Conservation (phyloP, 2,113 vertebrate genomes). For the Crocuta crocuta region DNA sequence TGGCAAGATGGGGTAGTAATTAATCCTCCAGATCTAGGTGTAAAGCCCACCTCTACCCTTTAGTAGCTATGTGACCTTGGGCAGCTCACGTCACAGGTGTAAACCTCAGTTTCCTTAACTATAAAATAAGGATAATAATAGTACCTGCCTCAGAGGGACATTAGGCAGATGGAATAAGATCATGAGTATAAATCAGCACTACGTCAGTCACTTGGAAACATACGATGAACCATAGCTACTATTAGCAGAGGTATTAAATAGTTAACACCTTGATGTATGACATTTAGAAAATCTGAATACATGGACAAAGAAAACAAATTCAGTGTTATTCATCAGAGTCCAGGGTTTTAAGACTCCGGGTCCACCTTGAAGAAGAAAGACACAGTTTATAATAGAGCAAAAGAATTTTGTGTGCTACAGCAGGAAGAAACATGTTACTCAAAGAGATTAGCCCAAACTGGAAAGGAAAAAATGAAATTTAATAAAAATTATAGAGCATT, state of each 20-base stretch:
- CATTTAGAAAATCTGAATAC: not conserved
- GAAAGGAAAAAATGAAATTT: constrained; percentile 17
- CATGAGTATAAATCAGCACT: not conserved
- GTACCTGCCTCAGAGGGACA: not conserved
- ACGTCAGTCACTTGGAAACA: not conserved
- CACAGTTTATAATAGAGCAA: not conserved
- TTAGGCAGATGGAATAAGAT: not conserved
- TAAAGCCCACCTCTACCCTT: not conserved
- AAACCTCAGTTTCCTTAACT: constrained; percentile 4
- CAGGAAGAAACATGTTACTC: not conserved
- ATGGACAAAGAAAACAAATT: not conserved
- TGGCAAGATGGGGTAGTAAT: not conserved
- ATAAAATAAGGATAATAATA: not conserved
- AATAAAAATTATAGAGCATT: not conserved
- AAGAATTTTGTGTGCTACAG: not conserved
- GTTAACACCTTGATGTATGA: not conserved
- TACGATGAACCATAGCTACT: not conserved
- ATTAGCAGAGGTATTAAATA: not conserved
- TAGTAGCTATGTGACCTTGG: not conserved
- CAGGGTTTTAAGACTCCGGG: not conserved
- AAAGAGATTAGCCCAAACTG: not conserved
- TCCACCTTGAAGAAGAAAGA: not conserved
- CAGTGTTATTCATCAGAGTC: not conserved
- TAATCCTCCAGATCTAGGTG: not conserved
- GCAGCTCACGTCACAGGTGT: not conserved